Percentiles rank a stretch among this genome's conserved stretches.
These are phyloP conservation scores for Maconellicoccus hirsutus DNA, from an alignment of 1,140 invertebrate genomes.

Conservation along the genomic window DNA sequence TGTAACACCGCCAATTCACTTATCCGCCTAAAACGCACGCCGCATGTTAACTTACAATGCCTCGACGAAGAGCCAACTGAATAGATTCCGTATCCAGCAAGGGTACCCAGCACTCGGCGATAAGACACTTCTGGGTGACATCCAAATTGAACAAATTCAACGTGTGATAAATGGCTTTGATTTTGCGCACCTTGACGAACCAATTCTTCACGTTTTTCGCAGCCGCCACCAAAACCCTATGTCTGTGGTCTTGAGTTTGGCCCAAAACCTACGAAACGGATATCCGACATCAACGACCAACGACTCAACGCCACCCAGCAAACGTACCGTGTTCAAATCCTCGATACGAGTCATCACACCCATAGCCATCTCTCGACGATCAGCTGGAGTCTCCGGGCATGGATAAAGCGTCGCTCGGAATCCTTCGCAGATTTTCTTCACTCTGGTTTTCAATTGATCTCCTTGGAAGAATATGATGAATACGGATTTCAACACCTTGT, in stretches of 20 bases:
- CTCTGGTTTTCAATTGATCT: slow-evolving; percentile 91
- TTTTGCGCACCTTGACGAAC: slow-evolving; percentile 81
- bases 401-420: slow-evolving; percentile 95
- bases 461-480: slow-evolving; percentile 99
- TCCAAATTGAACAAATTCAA: slow-evolving; percentile 88
- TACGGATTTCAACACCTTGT: slow-evolving; percentile 90
- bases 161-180: slow-evolving; percentile 87
- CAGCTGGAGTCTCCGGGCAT: slow-evolving; percentile 76
- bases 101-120: slow-evolving; percentile 98
- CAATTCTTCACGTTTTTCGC: slow-evolving; percentile 88
- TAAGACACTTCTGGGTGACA: slow-evolving; percentile 87
- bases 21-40: too few species aligned
- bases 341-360: slow-evolving; percentile 86
- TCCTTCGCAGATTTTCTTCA: slow-evolving; percentile 94
- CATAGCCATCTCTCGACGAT: slow-evolving; percentile 84
- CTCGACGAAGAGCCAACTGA: slow-evolving; percentile 72
- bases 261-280: slow-evolving; percentile 61
- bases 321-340: slow-evolving; percentile 72
- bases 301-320: not conserved
- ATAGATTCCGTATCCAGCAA: slow-evolving; percentile 78
- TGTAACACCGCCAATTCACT: too few species aligned
- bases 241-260: slow-evolving; percentile 86
- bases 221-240: slow-evolving; percentile 76
- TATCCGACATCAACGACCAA: slow-evolving; percentile 11
- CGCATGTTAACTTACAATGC: slow-evolving; percentile 54